These are phyloP conservation scores for Pantelozetes paolii DNA, from an alignment of 2,888 invertebrate genomes.

Conservation along the genomic window DNA sequence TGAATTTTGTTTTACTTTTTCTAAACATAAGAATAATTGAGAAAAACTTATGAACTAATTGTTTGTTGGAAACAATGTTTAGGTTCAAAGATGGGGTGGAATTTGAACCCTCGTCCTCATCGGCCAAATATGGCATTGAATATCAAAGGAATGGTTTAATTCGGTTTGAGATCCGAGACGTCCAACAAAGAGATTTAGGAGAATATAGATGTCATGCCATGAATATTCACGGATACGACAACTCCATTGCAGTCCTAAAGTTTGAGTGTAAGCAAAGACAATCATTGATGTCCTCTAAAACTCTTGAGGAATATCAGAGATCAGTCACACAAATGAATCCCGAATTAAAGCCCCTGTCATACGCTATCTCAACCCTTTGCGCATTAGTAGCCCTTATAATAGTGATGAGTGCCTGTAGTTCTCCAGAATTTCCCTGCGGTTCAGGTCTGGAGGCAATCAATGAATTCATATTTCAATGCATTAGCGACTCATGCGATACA, in stretches of 20 bases:
- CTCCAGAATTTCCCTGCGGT: conserved; percentile 27
- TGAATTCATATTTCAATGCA: conserved; percentile 36
- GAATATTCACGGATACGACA: conserved; percentile 78
- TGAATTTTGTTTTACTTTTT: too few relatives aligned
- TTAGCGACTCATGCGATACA: conserved; percentile 4
- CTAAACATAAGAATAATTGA: too few relatives aligned
- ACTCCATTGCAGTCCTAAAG: conserved; percentile 70
- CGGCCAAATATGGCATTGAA: conserved; percentile 73
- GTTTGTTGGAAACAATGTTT: background rate
- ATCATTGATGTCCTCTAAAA: conserved; percentile 8
- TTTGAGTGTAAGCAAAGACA: conserved; percentile 66
- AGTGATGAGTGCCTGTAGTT: background rate
- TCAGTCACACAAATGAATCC: background rate
- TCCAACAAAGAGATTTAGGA: conserved; percentile 69
- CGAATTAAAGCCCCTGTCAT: background rate
- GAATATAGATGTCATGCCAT: conserved; percentile 75
- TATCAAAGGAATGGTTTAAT: conserved; percentile 75
- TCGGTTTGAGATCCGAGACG: conserved; percentile 71
- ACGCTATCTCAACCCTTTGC: background rate
- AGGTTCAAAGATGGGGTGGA: conserved; percentile 59
- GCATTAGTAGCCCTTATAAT: background rate
- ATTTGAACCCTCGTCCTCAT: conserved; percentile 66
- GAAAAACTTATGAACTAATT: background rate
- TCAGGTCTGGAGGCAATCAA: background rate
- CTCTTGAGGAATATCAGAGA: background rate